Percentiles rank a stretch among this genome's conserved stretches.
These are phyloP conservation scores for Anaspis maculata DNA, from an alignment of 2,888 invertebrate genomes.

Conservation along the genomic window DNA sequence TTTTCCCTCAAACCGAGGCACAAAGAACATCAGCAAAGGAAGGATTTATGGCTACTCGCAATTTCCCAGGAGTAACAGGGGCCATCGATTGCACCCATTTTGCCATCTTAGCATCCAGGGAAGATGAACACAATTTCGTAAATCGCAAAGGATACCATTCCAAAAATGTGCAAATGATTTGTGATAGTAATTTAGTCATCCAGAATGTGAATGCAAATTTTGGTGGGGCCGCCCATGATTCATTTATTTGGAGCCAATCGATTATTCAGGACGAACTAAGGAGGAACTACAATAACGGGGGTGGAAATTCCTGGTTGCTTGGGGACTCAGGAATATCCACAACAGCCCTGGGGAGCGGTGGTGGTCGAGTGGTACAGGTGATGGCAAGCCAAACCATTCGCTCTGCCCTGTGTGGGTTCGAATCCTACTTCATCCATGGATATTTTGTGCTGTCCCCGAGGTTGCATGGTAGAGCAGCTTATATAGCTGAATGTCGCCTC, in stretches of 20 bases:
- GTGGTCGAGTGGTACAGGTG: too few relatives aligned
- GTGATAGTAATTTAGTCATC: constrained; percentile 1
- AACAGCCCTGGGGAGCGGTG: too few relatives aligned
- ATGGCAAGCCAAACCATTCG: too few relatives aligned
- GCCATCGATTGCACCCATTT: constrained; percentile 3
- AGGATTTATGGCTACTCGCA: neutral
- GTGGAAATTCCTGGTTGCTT: constrained; percentile 6
- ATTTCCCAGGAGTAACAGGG: constrained; percentile 1
- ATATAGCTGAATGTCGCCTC: too few relatives aligned
- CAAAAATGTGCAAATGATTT: constrained; percentile 5
- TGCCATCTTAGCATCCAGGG: neutral
- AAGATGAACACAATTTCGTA: constrained; percentile 2
- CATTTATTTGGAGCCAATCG: constrained; percentile 5
- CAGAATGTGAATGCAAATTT: constrained; percentile 8
- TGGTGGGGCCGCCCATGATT: constrained; percentile 5
- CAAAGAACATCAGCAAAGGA: neutral
- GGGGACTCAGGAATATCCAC: constrained; percentile 13
- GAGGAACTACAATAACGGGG: neutral
- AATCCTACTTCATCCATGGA: too few relatives aligned
- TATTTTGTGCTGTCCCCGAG: too few relatives aligned
- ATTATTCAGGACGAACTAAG: constrained; percentile 2
- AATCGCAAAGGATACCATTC: constrained; percentile 5
- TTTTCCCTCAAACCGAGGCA: constrained; percentile 3
- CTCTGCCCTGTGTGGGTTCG: too few relatives aligned
- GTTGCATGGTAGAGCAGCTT: too few relatives aligned